phyloP scores from a whole-genome alignment of 1,140 invertebrate species.

The Conus ventricosus region DNA sequence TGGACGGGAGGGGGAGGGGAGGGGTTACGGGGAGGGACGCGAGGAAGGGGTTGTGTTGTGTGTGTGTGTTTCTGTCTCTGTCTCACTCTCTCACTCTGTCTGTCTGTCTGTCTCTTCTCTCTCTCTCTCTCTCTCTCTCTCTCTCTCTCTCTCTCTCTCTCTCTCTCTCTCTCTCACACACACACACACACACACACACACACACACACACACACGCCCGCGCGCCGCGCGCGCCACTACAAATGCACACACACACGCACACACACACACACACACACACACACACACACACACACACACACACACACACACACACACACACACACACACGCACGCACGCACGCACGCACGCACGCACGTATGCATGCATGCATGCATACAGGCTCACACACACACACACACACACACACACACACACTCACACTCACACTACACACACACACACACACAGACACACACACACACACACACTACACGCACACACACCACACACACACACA shows the following conservation, averaged over 20 bases:
- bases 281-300: too few relatives aligned
- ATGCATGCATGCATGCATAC: background rate
- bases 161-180: conserved; percentile 7
- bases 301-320: background rate
- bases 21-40: too few relatives aligned
- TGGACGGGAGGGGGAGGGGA: too few relatives aligned
- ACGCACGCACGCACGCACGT: too few relatives aligned
- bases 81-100: background rate
- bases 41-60: too few relatives aligned
- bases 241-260: background rate
- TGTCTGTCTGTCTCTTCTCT: background rate
- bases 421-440: background rate
- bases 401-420: background rate
- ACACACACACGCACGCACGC: background rate
- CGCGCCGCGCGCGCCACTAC: background rate
- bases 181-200: conserved; percentile 3
- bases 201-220: background rate
- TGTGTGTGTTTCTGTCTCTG: background rate
- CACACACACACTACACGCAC: background rate
- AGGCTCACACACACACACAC: background rate
- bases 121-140: background rate
- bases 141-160: conserved; percentile 21
- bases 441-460: conserved; percentile 9
- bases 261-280: background rate
- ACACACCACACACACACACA: too few relatives aligned